Evolutionary conservation across 1,140 invertebrate genomes (phyloP).

Genomic region (Drosophila varians): DNA sequence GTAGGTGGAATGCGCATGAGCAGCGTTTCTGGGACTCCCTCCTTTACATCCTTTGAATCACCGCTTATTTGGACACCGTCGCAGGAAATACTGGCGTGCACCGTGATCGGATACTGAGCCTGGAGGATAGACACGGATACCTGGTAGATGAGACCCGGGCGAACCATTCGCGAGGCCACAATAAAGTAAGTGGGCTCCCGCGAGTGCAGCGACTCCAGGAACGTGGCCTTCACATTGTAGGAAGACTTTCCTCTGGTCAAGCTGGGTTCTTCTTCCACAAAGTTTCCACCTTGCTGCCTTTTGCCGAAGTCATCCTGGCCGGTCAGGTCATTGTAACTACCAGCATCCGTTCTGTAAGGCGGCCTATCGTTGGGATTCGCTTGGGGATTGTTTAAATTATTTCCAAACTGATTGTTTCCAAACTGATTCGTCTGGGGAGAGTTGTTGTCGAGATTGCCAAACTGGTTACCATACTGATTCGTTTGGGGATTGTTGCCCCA

Average conservation of each 20-base stretch:
- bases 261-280: conserved; percentile 47
- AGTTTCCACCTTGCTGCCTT: conserved; percentile 34
- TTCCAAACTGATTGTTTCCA: conserved; percentile 29
- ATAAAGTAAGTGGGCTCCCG: conserved; percentile 90
- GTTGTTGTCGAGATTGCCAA: neutral
- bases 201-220: conserved; percentile 70
- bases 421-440: conserved; percentile 10
- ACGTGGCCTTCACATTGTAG: conserved; percentile 68
- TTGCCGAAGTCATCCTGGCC: conserved; percentile 61
- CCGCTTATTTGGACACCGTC: conserved; percentile 94
- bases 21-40: conserved; percentile 91
- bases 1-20: conserved; percentile 94
- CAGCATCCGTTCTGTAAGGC: conserved; percentile 50
- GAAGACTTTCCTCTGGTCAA: conserved; percentile 65
- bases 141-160: conserved; percentile 93
- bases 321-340: conserved; percentile 58
- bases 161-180: conserved; percentile 92
- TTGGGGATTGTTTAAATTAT: conserved; percentile 18
- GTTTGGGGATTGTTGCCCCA: conserved; percentile 42
- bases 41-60: conserved; percentile 90
- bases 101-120: conserved; percentile 89
- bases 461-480: conserved; percentile 17
- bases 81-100: conserved; percentile 92
- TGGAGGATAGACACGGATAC: conserved; percentile 91
- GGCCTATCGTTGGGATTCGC: conserved; percentile 47